Evolutionary conservation across 2,797 vertebrate genomes (phyloP), one percentile per base, ranked within the genome.

Genomic region (Gymnopithys bicolor): DNA sequence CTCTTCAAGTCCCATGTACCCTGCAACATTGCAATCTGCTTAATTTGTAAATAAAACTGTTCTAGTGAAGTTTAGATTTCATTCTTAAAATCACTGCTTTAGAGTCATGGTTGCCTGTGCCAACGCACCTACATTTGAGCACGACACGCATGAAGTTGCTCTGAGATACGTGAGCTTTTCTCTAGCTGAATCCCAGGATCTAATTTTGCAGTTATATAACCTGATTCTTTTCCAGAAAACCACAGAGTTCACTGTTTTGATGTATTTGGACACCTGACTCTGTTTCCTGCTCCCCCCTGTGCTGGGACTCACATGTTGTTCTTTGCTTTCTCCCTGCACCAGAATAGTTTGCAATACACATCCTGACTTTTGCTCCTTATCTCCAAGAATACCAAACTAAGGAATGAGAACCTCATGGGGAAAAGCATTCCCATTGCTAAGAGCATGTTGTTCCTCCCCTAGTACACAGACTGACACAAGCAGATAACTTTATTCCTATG

Each of bases 181-280:
- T 35, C 32, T 39, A 67, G 59, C 48, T 43, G 55, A 30, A 39
- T 84, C 55, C 39, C 69, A 63, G 48, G 66, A 52, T 48, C 58
- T 9, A n/a, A 81, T 76, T 91, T 30, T 59, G 56, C 55, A 75
- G 79, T 93, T 86, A 45, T 27, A 79, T 43, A 93, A 92, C 13
- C 89, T 33, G 62, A 92, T 22, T 62, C 48, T 86, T 30, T 71
- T 78, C 89, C 87, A 94, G 63, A 80, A 92, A 85, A 35, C 68
- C 71, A 23, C 6, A 14, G 64, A 69, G 45, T 32, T 95, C 46
- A 37, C 25, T 82, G 55, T 46, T 89, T 19, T 49, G 43, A 75
- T 89, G 19, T 83, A 33, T 81, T 87, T 85, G 89, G 89, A 95
- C 91, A 95, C 94, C 79, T 92, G 94, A 94, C 43, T 43, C 58